Percentiles rank a stretch among this genome's conserved stretches.
Evolutionary conservation across 23 tunicate species (phyloP).

Genomic region (Pegea sp.): DNA sequence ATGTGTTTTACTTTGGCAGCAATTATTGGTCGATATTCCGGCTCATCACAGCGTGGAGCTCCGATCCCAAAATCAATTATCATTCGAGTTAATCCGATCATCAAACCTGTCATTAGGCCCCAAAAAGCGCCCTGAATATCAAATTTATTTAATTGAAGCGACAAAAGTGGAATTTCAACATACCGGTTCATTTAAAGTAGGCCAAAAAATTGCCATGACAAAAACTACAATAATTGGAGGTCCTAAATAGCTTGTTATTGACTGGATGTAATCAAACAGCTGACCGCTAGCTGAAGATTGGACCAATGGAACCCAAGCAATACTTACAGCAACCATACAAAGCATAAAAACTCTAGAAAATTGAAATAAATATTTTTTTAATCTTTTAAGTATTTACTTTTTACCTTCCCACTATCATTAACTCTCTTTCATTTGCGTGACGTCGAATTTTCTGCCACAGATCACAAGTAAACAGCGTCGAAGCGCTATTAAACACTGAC

Average conservation of each 20-base stretch:
- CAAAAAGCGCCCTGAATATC: conserved; percentile 74
- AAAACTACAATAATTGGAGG: conserved; percentile 88
- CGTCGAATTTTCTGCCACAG: conserved; percentile 55
- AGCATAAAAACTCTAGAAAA: conserved; percentile 56
- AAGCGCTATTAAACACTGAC: conserved; percentile 84
- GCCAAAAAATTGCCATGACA: conserved; percentile 77
- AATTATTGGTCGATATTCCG: conserved; percentile 52
- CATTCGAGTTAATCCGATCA: conserved; percentile 58
- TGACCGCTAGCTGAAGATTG: conserved; percentile 78
- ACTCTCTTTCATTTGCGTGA: conserved; percentile 37
- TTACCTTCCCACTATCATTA: conserved; percentile 79
- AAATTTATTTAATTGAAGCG: neutral
- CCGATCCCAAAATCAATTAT: conserved; percentile 73
- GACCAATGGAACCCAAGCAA: conserved; percentile 89
- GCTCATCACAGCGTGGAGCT: conserved; percentile 68
- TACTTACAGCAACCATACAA: conserved; percentile 82
- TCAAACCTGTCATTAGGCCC: conserved; percentile 59
- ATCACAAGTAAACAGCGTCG: conserved; percentile 81
- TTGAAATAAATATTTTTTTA: neutral
- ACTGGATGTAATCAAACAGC: conserved; percentile 86
- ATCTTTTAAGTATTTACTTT: neutral
- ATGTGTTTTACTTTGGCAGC: neutral
- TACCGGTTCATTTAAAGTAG: conserved; percentile 87
- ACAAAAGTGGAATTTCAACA: neutral
- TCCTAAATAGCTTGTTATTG: conserved; percentile 79